Evolutionary conservation across 1,140 invertebrate species (phyloP), one percentile per base, ranked within the genome.

Genomic region (Penaeus chinensis): DNA sequence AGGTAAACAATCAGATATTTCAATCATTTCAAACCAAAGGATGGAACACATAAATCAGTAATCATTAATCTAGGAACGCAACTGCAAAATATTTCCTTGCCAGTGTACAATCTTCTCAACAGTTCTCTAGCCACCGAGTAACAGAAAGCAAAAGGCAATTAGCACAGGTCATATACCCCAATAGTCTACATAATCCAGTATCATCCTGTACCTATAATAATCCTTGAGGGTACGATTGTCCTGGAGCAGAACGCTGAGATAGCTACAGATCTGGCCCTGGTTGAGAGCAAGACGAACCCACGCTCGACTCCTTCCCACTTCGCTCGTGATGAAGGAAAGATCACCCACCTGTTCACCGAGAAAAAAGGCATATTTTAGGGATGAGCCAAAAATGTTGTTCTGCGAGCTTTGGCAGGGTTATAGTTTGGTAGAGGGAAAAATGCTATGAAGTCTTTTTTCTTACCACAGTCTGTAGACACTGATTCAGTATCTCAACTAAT

Each of bases 251-350:
- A 96, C 95, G 66, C 94, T 94, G 63, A 99, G 93, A 91, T 98
- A 99, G 74, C 96, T 97, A 4, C 95, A 95, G 71, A 99, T 93
- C 0, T 98, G 92, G 10, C 96, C 96, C 91, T 99, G 97, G 92
- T 99, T 99, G 0, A 99, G 92, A 0, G 96, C 96, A 82, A 97
- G 92, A 5, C 98, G 93, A 16, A 99, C 94, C 98, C 97, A 99
- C 11, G 97, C 96, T 89, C 98, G 93, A 91, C 97, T 97, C 88
- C 96, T 95, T 0, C 98, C 98, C 89, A 98, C 95, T 92, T 99
- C 97, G 5, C 96, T 97, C 22, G 94, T 96, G 32, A 99, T 95
- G 92, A 97, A 96, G 8, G 94, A 94, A 13, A 98, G 91, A 42
- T 91, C 88, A 47, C 77, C 83, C 32, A 90, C 88, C 89, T 91